Conservation (phyloP, 2,888 invertebrate species). For the Chymomyza caudatula region DNA sequence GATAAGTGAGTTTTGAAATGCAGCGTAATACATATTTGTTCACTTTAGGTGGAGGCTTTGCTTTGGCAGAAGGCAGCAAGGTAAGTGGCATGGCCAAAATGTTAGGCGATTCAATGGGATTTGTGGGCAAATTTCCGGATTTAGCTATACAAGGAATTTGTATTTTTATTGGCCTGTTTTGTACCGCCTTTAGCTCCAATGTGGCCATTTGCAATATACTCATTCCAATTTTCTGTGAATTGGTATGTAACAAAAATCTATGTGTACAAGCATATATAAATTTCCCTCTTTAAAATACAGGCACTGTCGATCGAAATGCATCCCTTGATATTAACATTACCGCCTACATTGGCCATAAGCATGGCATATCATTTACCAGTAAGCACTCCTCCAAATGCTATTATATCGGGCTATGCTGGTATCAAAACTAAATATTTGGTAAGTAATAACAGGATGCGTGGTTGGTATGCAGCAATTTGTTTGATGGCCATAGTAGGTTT, state of each 20-base stretch:
- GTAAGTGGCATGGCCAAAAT: conserved; percentile 86
- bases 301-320: conserved; percentile 84
- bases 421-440: conserved; percentile 88
- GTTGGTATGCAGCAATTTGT: too few species aligned
- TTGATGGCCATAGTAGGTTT: too few species aligned
- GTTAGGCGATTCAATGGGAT: conserved; percentile 84
- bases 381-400: conserved; percentile 96
- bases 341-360: conserved; percentile 89
- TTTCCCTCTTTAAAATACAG: conserved; percentile 76
- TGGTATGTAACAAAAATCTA: conserved; percentile 77
- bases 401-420: conserved; percentile 88
- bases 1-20: background rate
- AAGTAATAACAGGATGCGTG: too few species aligned
- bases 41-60: conserved; percentile 93
- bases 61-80: conserved; percentile 90
- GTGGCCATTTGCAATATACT: conserved; percentile 92
- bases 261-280: background rate
- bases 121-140: conserved; percentile 81
- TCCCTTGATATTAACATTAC: conserved; percentile 91
- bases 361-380: conserved; percentile 95
- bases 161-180: conserved; percentile 83
- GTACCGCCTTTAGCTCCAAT: conserved; percentile 88
- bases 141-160: conserved; percentile 83
- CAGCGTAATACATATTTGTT: too few species aligned
- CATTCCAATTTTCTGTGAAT: conserved; percentile 87